Percentiles rank a stretch among this genome's conserved stretches.
phyloP scores from a whole-genome alignment of 1,140 invertebrate species.

The Trachelipus rathkii region DNA sequence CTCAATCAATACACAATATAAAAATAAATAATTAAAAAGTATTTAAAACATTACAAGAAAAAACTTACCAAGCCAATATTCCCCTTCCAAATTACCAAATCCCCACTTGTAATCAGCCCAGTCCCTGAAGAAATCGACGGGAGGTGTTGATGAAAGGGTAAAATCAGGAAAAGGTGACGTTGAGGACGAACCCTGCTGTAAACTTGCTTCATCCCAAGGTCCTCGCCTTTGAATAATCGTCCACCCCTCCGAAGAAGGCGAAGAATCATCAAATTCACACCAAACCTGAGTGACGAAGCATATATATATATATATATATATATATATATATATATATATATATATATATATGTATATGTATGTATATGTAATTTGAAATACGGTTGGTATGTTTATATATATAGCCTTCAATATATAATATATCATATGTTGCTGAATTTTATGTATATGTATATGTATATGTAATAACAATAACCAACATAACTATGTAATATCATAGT shows the following conservation, averaged over 20 bases:
- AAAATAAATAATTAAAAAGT: no score
- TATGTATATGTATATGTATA: no score
- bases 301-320: neutral
- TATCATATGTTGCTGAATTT: no score
- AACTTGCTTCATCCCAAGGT: neutral
- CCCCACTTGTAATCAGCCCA: conserved; percentile 65
- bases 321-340: conserved; percentile 15
- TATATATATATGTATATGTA: neutral
- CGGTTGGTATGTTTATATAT: no score
- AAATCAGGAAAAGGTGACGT: neutral
- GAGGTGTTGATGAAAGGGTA: neutral
- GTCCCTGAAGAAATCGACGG: conserved; percentile 57
- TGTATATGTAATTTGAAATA: no score
- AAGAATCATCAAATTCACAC: neutral
- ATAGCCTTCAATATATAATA: no score
- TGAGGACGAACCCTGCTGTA: neutral
- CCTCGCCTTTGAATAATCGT: neutral
- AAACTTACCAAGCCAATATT: conserved; percentile 59
- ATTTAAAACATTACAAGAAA: neutral
- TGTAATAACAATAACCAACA: no score
- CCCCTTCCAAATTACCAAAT: conserved; percentile 61
- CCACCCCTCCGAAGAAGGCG: neutral
- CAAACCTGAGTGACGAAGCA: neutral
- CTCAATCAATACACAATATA: no score
- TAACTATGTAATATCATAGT: no score